Conservation (phyloP, 30 jellyfish, hydroid and myxozoan genomes). For the Hydractinia symbiolongicarpus region DNA sequence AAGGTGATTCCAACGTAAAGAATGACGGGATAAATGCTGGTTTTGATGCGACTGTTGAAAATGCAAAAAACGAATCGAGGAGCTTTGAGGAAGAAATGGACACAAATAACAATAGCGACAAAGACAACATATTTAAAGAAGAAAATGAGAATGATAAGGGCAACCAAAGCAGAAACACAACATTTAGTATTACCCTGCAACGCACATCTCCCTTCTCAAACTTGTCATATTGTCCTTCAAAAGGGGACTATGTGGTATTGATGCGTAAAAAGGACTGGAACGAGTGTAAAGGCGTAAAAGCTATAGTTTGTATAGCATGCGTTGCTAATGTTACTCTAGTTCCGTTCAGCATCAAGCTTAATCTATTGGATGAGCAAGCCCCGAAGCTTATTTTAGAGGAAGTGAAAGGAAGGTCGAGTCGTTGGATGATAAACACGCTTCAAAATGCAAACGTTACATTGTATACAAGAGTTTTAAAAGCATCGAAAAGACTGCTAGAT, state of each 20-base stretch:
- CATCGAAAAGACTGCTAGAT: constrained; percentile 4
- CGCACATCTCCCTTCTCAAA: background rate
- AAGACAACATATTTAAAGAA: background rate
- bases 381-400: background rate
- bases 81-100: background rate
- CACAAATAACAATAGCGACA: background rate
- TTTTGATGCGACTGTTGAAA: background rate
- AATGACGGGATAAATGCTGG: background rate
- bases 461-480: constrained; percentile 25
- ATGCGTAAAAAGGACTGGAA: constrained; percentile 24
- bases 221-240: constrained; percentile 18
- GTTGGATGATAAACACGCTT: constrained; percentile 11
- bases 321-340: constrained; percentile 7
- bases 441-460: constrained; percentile 21
- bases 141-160: background rate
- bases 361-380: background rate
- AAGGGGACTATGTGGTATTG: constrained; percentile 26
- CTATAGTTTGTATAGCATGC: background rate
- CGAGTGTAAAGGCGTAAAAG: background rate
- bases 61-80: background rate
- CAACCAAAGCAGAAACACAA: background rate
- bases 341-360: constrained; percentile 18
- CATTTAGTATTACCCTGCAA: background rate
- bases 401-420: background rate
- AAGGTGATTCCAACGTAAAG: background rate